phyloP scores from a whole-genome alignment of 2,797 vertebrate genomes.

The Moxostoma hubbsi region DNA sequence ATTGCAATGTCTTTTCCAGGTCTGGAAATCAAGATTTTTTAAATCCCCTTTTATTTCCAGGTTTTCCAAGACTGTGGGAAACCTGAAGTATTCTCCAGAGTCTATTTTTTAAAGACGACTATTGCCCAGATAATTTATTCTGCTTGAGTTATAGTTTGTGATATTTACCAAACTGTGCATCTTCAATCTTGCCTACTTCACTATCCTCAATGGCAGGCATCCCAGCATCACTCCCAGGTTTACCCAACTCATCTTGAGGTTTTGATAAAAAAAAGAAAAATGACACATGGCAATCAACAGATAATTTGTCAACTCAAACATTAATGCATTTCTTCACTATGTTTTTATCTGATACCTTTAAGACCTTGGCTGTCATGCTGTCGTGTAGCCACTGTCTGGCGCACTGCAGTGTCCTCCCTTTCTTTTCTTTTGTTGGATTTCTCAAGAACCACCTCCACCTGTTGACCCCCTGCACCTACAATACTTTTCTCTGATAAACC shows the following conservation, averaged over 20 bases:
- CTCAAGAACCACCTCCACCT: conserved; percentile 30
- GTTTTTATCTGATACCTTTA: conserved; percentile 69
- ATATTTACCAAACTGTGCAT: conserved; percentile 84
- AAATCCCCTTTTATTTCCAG: no score
- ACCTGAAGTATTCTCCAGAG: not conserved
- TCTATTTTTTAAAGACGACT: not conserved
- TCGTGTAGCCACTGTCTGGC: conserved; percentile 71
- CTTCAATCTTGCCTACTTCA: conserved; percentile 88
- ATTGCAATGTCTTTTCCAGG: no score
- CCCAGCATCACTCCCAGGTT: conserved; percentile 91
- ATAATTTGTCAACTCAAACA: not conserved
- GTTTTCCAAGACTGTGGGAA: no score
- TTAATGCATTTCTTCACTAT: not conserved
- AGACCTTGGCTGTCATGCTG: conserved; percentile 63
- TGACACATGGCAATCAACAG: not conserved
- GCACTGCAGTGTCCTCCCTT: conserved; percentile 64
- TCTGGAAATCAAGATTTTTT: no score
- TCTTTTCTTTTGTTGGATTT: conserved; percentile 46
- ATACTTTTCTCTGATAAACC: conserved; percentile 61
- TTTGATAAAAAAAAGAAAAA: not conserved
- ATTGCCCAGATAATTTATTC: not conserved
- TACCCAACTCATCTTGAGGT: conserved; percentile 82
- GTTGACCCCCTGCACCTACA: conserved; percentile 47
- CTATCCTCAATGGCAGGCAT: conserved; percentile 99
- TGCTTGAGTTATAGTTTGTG: not conserved